phyloP scores from a whole-genome alignment of 1,140 invertebrate genomes.

The Homalodisca vitripennis region DNA sequence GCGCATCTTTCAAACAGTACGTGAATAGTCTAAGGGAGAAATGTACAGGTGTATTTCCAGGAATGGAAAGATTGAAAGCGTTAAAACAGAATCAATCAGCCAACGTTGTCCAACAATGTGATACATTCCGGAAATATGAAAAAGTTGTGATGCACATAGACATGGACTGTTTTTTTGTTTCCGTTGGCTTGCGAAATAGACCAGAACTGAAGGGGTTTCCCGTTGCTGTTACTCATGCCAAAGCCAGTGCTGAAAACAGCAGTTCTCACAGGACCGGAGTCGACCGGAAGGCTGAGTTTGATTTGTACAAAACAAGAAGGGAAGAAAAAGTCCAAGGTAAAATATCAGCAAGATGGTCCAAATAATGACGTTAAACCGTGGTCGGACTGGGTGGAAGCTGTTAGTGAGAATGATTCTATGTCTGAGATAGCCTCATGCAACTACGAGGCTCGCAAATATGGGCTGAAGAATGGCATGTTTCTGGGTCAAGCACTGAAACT shows the following conservation, averaged over 20 bases:
- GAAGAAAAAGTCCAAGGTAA: conserved; percentile 29
- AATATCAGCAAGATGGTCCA: conserved; percentile 29
- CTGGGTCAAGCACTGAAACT: conserved; percentile 83
- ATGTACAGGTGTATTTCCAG: conserved; percentile 59
- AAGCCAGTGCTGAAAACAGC: conserved; percentile 52
- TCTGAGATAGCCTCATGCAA: conserved; percentile 96
- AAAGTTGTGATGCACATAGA: conserved; percentile 91
- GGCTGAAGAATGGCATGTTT: conserved; percentile 94
- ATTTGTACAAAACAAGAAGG: conserved; percentile 51
- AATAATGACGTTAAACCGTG: conserved; percentile 41
- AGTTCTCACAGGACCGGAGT: conserved; percentile 50
- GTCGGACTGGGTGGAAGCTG: conserved; percentile 47
- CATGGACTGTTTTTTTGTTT: conserved; percentile 99
- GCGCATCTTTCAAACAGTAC: conserved; percentile 85
- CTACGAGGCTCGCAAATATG: conserved; percentile 88
- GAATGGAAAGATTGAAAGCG: conserved; percentile 52
- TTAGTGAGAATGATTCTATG: conserved; percentile 68
- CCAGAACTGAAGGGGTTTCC: conserved; percentile 83
- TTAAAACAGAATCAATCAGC: conserved; percentile 22
- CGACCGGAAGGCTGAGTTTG: conserved; percentile 58
- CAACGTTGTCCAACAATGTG: no score
- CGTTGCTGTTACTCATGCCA: conserved; percentile 93
- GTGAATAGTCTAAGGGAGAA: conserved; percentile 71
- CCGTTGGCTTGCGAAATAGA: conserved; percentile 80
- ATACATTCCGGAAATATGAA: conserved; percentile 34